Evolutionary conservation across 2,888 invertebrate species (phyloP), one percentile per base, ranked within the genome.

Genomic region (Scotopteryx bipunctaria): DNA sequence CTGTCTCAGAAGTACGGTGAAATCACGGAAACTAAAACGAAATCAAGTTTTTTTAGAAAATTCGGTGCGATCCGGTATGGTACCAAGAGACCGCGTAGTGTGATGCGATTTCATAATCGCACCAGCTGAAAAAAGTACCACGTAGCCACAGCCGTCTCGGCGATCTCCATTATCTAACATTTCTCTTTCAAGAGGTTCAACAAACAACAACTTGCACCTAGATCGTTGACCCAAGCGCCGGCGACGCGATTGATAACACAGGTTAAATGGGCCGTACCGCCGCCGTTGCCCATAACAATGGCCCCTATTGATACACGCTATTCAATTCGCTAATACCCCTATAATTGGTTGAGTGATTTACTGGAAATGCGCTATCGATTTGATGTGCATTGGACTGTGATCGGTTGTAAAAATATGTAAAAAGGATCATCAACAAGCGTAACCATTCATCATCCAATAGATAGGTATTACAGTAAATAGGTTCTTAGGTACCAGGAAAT

Each of bases 281-380:
- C 69, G 72, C 71, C 48, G 50, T 60, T 66, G 68, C 69, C 67
- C 74, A 72, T 77, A 76, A 86, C 85, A 84, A 84, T 83, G 72
- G 71, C 62, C 59, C 66, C 73, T 76, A 79, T 81, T 76, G 83
- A 80, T 81, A 78, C 76, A 73, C 63, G 69, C 78, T 76, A 86
- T 88, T 87, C 88, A 87, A 81, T 83, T 83, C 79, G 79, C 82
- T 86, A 86, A 88, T 86, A 70, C 69, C 80, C 76, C 73, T 76
- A 45, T 86, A 87, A 87, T 85, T 85, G 86, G 86, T 82, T 81
- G 76, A 87, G 70, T 86, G 87, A 79, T 82, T 79, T 76, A 73
- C 67, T 64, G 70, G 66, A 75, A 74, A 72, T 51, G 58, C 55
- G 64, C 61, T 59, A 57, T 64, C 64, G 71, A 68, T 68, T 67